phyloP scores from a whole-genome alignment of 2,888 invertebrate genomes.

The Chaetogeoica ovagalla region DNA sequence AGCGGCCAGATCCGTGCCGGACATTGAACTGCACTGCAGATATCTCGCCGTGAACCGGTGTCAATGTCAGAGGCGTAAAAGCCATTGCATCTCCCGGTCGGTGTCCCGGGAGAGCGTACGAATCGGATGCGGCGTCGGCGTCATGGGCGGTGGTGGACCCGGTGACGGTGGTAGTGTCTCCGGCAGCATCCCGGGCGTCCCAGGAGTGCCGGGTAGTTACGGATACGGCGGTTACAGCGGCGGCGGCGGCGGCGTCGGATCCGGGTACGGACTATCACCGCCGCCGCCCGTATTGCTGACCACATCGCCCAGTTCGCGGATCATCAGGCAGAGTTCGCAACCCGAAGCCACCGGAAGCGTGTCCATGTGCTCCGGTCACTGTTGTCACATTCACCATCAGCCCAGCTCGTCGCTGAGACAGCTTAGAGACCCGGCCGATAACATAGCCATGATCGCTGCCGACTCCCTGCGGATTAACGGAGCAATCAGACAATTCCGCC shows the following conservation, averaged over 20 bases:
- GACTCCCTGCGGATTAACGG: slow-evolving; percentile 95
- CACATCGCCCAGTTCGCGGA: slow-evolving; percentile 70
- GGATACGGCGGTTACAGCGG: slow-evolving; percentile 9
- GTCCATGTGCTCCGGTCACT: slow-evolving; percentile 64
- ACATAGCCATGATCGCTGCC: slow-evolving; percentile 92
- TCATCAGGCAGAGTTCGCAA: slow-evolving; percentile 86
- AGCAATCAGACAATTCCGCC: slow-evolving; percentile 93
- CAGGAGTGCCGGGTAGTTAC: slow-evolving; percentile 66
- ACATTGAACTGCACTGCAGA: slow-evolving; percentile 78
- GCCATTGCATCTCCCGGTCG: slow-evolving; percentile 80
- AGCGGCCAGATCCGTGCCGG: slow-evolving; percentile 76
- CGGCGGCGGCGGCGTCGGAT: slow-evolving; percentile 15
- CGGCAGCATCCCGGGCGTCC: slow-evolving; percentile 67
- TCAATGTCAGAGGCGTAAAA: slow-evolving; percentile 77
- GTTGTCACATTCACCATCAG: slow-evolving; percentile 61
- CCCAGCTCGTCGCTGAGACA: slow-evolving; percentile 86
- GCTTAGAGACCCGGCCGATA: slow-evolving; percentile 79
- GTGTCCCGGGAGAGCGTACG: slow-evolving; percentile 76
- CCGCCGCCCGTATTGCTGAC: slow-evolving; percentile 75
- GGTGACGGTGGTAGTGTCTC: neutral
- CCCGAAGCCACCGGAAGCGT: slow-evolving; percentile 68
- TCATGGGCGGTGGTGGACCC: neutral
- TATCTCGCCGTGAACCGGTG: slow-evolving; percentile 59
- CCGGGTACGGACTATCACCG: slow-evolving; percentile 58
- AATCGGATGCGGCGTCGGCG: slow-evolving; percentile 38